phyloP scores from a whole-genome alignment of 2,113 vertebrate genomes.

The Puffinus mauretanicus region DNA sequence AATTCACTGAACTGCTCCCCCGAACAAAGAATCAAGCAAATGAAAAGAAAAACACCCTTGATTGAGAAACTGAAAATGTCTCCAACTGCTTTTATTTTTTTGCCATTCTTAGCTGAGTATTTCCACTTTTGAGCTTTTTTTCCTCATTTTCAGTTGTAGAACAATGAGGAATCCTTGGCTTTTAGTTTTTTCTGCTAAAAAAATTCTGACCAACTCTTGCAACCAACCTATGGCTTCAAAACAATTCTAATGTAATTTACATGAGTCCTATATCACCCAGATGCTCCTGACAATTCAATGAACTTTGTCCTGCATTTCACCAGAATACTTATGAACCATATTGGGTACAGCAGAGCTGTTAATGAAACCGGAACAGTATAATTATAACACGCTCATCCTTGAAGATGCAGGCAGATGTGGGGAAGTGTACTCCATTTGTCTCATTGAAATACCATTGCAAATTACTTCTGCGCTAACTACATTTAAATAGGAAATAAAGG shows the following conservation, averaged over 20 bases:
- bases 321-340: background rate
- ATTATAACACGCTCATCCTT: constrained; percentile 4
- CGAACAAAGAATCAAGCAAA: background rate
- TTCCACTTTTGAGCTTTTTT: background rate
- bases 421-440: background rate
- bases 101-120: background rate
- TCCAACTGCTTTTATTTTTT: background rate
- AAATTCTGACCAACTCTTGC: background rate
- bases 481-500: constrained; percentile 19
- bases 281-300: background rate
- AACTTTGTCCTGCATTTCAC: background rate
- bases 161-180: background rate
- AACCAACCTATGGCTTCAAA: background rate
- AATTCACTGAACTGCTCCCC: background rate
- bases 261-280: background rate
- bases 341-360: constrained; percentile 11
- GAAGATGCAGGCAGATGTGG: background rate
- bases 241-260: background rate
- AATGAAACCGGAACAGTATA: constrained; percentile 8
- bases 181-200: background rate
- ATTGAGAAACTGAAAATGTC: background rate
- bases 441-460: constrained; percentile 26
- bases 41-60: background rate
- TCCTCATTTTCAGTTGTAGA: background rate
- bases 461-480: background rate